A percentile compares a stretch with the other conserved stretches of the same genome.
These are phyloP conservation scores for Drosophila rufa DNA, from an alignment of 1,140 invertebrate genomes.

Conservation along the genomic window DNA sequence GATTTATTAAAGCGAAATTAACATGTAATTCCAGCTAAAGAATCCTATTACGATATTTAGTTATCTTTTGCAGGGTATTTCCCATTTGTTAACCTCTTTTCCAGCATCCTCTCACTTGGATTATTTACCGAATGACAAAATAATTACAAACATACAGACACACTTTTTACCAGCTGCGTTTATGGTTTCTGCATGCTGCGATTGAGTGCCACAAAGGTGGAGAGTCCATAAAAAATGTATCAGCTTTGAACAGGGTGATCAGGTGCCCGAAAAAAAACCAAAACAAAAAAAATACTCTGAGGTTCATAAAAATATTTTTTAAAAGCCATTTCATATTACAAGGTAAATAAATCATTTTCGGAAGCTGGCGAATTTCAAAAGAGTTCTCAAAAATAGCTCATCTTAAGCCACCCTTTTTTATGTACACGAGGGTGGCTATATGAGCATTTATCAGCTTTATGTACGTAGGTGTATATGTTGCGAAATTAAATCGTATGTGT, in stretches of 20 bases:
- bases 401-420: conserved; percentile 16
- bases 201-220: conserved; percentile 53
- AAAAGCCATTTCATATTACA: neutral
- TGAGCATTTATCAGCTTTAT: conserved; percentile 6
- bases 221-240: conserved; percentile 45
- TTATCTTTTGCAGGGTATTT: neutral
- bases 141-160: conserved; percentile 53
- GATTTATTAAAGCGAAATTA: too few relatives aligned
- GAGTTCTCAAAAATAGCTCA: neutral
- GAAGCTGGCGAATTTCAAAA: too few relatives aligned
- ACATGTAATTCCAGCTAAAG: too few relatives aligned
- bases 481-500: conserved; percentile 62
- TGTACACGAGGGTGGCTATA: neutral
- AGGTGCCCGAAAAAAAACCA: neutral
- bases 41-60: neutral
- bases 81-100: neutral
- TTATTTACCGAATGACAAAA: conserved; percentile 55
- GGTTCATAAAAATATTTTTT: neutral
- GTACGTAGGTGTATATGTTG: conserved; percentile 29
- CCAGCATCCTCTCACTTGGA: neutral
- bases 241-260: conserved; percentile 34
- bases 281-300: too few relatives aligned
- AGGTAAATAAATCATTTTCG: neutral
- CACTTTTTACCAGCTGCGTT: conserved; percentile 30
- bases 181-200: conserved; percentile 42